Base-by-base conservation (phyloP, 2,113 vertebrate genomes). In the Tyto alba region DNA sequence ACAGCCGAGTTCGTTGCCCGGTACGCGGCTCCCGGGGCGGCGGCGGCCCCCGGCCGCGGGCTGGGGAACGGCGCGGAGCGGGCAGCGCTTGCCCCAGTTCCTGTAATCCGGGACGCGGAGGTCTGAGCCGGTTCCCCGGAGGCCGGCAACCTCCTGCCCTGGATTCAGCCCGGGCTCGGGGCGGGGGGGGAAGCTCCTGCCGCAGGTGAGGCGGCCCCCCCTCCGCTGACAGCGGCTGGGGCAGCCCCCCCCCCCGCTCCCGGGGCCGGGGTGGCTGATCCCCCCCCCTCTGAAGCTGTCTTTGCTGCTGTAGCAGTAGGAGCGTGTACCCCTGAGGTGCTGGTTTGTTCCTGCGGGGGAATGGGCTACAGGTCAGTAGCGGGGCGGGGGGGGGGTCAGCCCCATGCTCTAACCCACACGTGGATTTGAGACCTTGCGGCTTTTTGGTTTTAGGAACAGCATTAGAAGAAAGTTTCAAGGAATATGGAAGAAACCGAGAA, bases 401-500 rank as follows among this genome's bases (percentile, higher is more conserved):
- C 20, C 40, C 21, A 2, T 41, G 32, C 30, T 8, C 59, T 19
- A 92, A 32, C 69, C 41, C 45, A 25, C 52, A 83, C 40, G 1
- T 32, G 67, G 20, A 91, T 26, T 26, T 95, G 77, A 87, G 72
- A 48, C 79, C 94, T 88, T 85, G 57, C 80, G 96, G 90, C 81
- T 90, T 97, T 95, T 95, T 26, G 89, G 18, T 98, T 96, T 94
- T 97, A 99, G 99, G 99, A 98, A 97, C 99, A 95, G 99, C 99
- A 95, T 98, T 98, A 98, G 99, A 99, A 95, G 99, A 99, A 99
- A 99, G 98, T 99, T 99, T 99, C 94, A 99, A 99, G 98, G 99
- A 99, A 98, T 99, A 98, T 30, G 99, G 99, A 97, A 99, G 98
- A 98, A 99, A 99, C 98, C 99, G 98, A 96, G 99, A 99, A 99